A percentile compares a stretch with the other conserved stretches of the same genome.
These are phyloP conservation scores for Leucania comma DNA, from an alignment of 2,888 invertebrate genomes.

Conservation along the genomic window DNA sequence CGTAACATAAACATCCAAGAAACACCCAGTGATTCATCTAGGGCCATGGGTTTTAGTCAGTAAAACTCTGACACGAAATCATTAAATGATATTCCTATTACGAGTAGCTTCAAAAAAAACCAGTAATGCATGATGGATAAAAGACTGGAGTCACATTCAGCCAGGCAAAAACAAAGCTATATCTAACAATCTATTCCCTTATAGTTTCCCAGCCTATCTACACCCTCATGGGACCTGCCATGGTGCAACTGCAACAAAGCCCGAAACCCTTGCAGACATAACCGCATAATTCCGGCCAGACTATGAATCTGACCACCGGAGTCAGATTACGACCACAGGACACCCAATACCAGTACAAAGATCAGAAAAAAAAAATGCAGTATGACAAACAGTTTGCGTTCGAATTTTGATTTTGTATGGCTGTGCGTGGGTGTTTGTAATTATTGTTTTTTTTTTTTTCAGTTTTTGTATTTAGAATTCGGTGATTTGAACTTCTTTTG, in stretches of 20 bases:
- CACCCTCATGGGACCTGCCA: constrained; percentile 17
- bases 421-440: constrained; percentile 1
- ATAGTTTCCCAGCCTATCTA: not conserved
- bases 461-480: not conserved
- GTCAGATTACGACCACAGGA: constrained; percentile 65
- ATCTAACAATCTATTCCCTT: no score
- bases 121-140: no score
- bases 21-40: no score
- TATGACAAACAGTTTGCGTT: constrained; percentile 7
- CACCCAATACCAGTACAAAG: constrained; percentile 53
- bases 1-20: no score
- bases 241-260: constrained; percentile 50
- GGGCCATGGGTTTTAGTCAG: no score
- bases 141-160: no score
- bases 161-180: no score
- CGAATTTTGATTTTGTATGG: constrained; percentile 32
- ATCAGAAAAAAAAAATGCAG: constrained; percentile 53
- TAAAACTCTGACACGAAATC: no score
- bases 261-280: constrained; percentile 59
- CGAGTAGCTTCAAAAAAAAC: no score
- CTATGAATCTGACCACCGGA: constrained; percentile 44
- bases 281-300: constrained; percentile 68
- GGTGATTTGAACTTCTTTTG: constrained; percentile 18
- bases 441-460: not conserved
- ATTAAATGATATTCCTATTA: no score